Evolutionary conservation across 35 echinoderm and acorn worm genomes (phyloP).

Genomic region (Apostichopus californicus): DNA sequence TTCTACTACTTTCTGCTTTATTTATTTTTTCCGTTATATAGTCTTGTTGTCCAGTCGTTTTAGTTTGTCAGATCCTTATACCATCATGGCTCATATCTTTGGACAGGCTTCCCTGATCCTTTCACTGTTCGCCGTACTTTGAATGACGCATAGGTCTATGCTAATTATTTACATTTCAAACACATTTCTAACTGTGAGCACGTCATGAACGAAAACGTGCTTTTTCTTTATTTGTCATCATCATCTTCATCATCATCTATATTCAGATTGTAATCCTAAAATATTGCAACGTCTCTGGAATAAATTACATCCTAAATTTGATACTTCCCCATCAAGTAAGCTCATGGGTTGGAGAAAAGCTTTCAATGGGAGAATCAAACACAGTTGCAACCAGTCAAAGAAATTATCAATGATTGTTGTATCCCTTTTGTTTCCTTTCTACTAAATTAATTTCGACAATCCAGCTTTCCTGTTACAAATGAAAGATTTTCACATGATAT

Average conservation of each 20-base stretch:
- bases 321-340: conserved; percentile 1
- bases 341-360: neutral
- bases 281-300: neutral
- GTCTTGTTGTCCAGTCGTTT: no score
- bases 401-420: conserved; percentile 45
- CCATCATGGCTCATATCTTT: no score
- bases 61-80: no score
- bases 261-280: neutral
- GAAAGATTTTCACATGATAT: conserved; percentile 45
- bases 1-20: no score
- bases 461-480: conserved; percentile 52
- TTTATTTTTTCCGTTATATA: no score
- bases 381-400: conserved; percentile 21
- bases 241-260: neutral
- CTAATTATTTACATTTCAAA: no score
- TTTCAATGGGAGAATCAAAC: conserved; percentile 30
- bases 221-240: no score
- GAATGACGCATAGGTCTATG: no score
- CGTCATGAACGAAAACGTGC: no score
- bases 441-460: conserved; percentile 48
- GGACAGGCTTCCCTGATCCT: no score
- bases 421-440: conserved; percentile 31
- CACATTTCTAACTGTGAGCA: no score
- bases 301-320: conserved; percentile 1
- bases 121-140: no score